Percentiles rank a stretch among this genome's conserved stretches.
These are phyloP conservation scores for Cherax quadricarinatus DNA, from an alignment of 1,140 invertebrate species.

Conservation along the genomic window DNA sequence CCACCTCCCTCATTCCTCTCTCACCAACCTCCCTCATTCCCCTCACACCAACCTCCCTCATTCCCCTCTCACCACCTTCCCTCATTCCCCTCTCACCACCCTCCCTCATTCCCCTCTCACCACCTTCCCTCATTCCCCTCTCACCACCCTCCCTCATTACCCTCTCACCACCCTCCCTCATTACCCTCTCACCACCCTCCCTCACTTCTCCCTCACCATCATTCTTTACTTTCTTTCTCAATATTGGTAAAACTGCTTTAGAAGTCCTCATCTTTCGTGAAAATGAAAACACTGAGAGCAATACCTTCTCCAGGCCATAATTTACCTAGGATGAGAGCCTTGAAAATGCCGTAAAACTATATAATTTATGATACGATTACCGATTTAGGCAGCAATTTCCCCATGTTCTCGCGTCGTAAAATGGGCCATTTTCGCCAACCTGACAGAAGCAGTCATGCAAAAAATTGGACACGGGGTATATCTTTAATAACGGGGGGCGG, in stretches of 20 bases:
- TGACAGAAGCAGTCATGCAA: slow-evolving; percentile 8
- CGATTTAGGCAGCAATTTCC: background rate
- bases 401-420: slow-evolving; percentile 4
- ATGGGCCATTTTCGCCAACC: slow-evolving; percentile 9
- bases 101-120: background rate
- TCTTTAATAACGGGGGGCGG: background rate
- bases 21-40: too few species aligned
- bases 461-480: background rate
- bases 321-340: background rate
- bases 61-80: background rate
- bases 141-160: too few species aligned
- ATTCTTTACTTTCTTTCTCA: background rate
- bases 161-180: too few species aligned
- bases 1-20: too few species aligned
- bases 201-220: background rate
- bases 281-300: background rate
- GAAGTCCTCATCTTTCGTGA: background rate
- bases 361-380: slow-evolving; percentile 19
- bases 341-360: background rate
- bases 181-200: background rate
- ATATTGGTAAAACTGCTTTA: background rate
- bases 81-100: background rate
- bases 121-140: too few species aligned
- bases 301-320: background rate
- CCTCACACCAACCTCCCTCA: background rate